phyloP scores from a whole-genome alignment of 1,140 invertebrate genomes.

The Mercenaria mercenaria region DNA sequence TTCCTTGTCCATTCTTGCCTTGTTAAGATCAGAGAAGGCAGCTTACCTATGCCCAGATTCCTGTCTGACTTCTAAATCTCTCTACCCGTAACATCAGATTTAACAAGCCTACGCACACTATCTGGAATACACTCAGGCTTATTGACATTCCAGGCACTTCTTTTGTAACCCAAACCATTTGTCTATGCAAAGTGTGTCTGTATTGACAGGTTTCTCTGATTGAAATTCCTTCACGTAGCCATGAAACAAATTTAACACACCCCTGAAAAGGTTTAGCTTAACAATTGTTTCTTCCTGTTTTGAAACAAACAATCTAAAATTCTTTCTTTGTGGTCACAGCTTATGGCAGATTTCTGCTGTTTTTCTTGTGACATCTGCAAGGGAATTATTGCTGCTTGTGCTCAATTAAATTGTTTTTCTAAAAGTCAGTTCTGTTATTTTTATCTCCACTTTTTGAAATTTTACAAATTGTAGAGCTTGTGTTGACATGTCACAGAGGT shows the following conservation, averaged over 20 bases:
- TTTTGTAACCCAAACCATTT: background rate
- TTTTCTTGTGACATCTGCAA: background rate
- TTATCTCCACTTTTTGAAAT: too few species aligned
- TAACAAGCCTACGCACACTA: background rate
- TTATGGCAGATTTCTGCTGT: background rate
- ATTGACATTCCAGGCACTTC: background rate
- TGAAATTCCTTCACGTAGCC: too few species aligned
- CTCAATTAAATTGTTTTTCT: too few species aligned
- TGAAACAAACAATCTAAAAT: background rate
- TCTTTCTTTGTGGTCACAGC: background rate
- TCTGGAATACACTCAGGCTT: constrained; percentile 36
- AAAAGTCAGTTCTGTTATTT: too few species aligned
- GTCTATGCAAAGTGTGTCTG: constrained; percentile 7
- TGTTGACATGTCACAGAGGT: too few species aligned
- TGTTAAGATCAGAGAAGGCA: background rate
- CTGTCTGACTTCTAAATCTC: constrained; percentile 22
- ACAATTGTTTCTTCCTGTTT: too few species aligned
- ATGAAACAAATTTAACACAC: too few species aligned
- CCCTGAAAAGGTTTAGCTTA: too few species aligned
- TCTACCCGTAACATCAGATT: constrained; percentile 16
- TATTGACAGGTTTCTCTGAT: constrained; percentile 5
- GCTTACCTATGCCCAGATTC: background rate
- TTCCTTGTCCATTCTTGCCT: constrained; percentile 12
- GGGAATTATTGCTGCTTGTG: background rate
- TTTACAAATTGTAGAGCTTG: too few species aligned